Base-by-base conservation (phyloP, 2,888 invertebrate species). In the Oegoconia quadripuncta region DNA sequence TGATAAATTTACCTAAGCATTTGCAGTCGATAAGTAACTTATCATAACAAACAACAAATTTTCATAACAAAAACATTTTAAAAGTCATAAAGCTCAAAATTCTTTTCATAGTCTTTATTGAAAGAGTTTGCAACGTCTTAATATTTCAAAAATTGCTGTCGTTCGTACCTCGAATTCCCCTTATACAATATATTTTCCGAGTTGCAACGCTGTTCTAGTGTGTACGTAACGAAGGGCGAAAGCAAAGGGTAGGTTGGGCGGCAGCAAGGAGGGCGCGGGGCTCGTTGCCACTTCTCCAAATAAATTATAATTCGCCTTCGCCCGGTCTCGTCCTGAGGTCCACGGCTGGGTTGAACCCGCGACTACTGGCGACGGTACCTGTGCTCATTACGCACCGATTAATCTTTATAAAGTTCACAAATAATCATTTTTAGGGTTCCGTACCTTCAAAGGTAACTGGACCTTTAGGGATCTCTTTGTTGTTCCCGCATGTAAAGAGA, bases 271-370 rank as follows among this genome's bases (percentile, higher is more conserved):
- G 64, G 55, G 63, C 53, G 69, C 67, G 78, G 68, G 50, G 74
- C 70, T 77, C 83, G 74, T 86, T 81, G 86, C 86, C 87, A 88
- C 87, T 88, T 87, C 87, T 87, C 80, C 88, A 88, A 88, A 88
- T 88, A 88, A 88, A 88, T 88, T 88, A 88, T 88, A 88, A 88
- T 88, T 88, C 84, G 74, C n/a, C n/a, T 88, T 88, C 84, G 27
- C 83, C 65, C 75, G 71, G 73, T 71, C 62, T 70, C 72, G 61
- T 67, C 70, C 13, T 8, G 20, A 20, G 20, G 5, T 7, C 20
- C 5, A 7, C 20, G 20, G 20, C 5, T 7, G 20, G 7, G 20
- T 7, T 20, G 20, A 7, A 7, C 20, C 20, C 20, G 20, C 20
- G 20, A 20, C 20, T 20, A 7, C 20, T 7, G 20, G 20, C 20